Base-by-base conservation (phyloP, 2,888 invertebrate genomes). In the Dilophus febrilis region DNA sequence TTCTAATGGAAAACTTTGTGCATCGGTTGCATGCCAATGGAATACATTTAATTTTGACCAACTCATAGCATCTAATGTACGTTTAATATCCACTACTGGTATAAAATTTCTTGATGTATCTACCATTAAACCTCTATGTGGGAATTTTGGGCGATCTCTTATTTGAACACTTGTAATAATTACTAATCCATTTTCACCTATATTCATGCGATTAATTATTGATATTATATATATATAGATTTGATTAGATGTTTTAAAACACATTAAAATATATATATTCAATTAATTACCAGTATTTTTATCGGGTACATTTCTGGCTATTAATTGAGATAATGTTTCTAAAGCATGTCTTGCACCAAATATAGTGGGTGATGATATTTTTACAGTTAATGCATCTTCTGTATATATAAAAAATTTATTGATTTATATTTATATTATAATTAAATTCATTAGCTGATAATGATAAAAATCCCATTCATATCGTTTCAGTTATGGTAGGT, bases 1-100 rank as follows among this genome's bases (percentile, higher is more conserved):
- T 52, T 82, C 78, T 52, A 90, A 66, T 0, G 94, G 92, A 60
- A 92, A 94, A 50, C 91, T 90, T 48, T 92, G 91, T 2, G 86
- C 76, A 59, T 94, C 94, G 1, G 84, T 82, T 1, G 77, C 77
- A 55, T 87, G 86, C 91, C 92, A 94, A 55, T 94, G 94, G 34
- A 94, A 72, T 0, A 88, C 83, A 55, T 94, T 94, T 66, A 94
- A 63, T 61, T 94, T 94, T 37, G 79, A 79, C 14, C 82, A 71
- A 2, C 83, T 79, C 82, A 94, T 86, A 2, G 75, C 90, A 50
- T 90, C 82, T 46, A 91, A 65, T 35, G 80, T 81, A 46, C 69
- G 71, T 49, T 73, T 70, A 16, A 87, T 75, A 35, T 70, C 69
- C 12, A 57, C 58, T 45, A 87, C 58, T 0, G 85, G 76, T 18